Base-by-base conservation (phyloP, 2,797 vertebrate species). In the Typhlichthys subterraneus region DNA sequence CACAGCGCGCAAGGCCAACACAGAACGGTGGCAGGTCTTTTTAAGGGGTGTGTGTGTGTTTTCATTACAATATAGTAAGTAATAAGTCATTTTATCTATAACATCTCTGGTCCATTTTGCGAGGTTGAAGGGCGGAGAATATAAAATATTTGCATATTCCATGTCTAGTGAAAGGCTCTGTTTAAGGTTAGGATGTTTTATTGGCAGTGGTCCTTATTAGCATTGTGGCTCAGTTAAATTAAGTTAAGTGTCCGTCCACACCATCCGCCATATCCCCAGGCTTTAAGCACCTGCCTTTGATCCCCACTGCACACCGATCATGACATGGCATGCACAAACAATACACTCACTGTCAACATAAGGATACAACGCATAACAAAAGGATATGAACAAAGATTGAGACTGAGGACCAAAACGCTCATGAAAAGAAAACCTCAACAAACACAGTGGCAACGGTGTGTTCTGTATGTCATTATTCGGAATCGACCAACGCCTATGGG, bases 381-480 rank as follows among this genome's bases (percentile, higher is more conserved):
- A 78, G 67, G 57, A 72, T 65, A 61, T 61, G 51, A 70, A 62
- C 45, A 59, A 47, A 54, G 63, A 70, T 59, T 60, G 33, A 84
- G 68, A 59, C 68, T 48, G 70, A 64, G n/a, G 60, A 59, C 85
- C 76, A 75, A 59, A 48, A 62, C 67, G 76, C 65, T 76, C 63
- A 78, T n/a, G 49, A 79, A 73, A 69, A 60, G 66, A 77, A 45
- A 51, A 73, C 70, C 72, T 86, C 67, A 81, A 72, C 70, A 52
- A 63, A 75, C 61, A 29, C 60, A 59, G 70, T 76, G 70, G 77
- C 86, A 80, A 86, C 71, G 67, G 50, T 58, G 53, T 76, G 79
- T 91, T 87, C 72, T 87, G 80, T 82, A 72, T 81, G 80, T 85
- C 87, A 85, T 81, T 83, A 76, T 79, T 85, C 87, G 87, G 86